Conservation (phyloP, 2,888 invertebrate species). For the Coremacera marginata region DNA sequence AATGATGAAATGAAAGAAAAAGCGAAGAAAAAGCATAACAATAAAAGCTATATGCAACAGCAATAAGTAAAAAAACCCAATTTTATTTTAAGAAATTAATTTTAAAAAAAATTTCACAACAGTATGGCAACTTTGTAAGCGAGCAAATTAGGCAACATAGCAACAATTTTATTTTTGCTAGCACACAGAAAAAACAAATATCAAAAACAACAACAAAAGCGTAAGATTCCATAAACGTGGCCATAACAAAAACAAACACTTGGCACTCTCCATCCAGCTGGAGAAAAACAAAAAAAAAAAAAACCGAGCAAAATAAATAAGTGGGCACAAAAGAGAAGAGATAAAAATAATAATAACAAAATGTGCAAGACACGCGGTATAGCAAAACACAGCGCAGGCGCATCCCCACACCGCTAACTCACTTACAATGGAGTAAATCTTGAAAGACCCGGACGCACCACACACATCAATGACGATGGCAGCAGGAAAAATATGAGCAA, state of each 20-base stretch:
- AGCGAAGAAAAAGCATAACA: not conserved
- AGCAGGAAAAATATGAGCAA: not conserved
- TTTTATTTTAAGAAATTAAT: too few species aligned
- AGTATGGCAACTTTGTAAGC: too few species aligned
- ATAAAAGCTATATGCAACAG: not conserved
- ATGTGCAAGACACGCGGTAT: conserved; percentile 36
- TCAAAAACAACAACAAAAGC: not conserved
- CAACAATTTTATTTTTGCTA: conserved; percentile 23
- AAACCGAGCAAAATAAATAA: not conserved
- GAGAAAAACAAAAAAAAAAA: not conserved
- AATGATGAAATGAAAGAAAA: not conserved
- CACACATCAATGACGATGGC: not conserved
- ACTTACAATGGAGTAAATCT: not conserved
- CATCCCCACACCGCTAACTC: not conserved
- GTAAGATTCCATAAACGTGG: conserved; percentile 13
- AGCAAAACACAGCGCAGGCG: conserved; percentile 13
- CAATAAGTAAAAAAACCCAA: too few species aligned
- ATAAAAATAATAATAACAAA: not conserved
- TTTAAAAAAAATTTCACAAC: too few species aligned
- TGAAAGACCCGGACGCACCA: not conserved
- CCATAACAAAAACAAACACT: conserved; percentile 39
- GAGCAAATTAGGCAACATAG: conserved; percentile 19
- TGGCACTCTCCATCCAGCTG: not conserved
- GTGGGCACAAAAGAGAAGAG: not conserved
- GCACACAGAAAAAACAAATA: not conserved